Base-by-base conservation (phyloP, 2,888 invertebrate genomes). In the Dasypolia templi region DNA sequence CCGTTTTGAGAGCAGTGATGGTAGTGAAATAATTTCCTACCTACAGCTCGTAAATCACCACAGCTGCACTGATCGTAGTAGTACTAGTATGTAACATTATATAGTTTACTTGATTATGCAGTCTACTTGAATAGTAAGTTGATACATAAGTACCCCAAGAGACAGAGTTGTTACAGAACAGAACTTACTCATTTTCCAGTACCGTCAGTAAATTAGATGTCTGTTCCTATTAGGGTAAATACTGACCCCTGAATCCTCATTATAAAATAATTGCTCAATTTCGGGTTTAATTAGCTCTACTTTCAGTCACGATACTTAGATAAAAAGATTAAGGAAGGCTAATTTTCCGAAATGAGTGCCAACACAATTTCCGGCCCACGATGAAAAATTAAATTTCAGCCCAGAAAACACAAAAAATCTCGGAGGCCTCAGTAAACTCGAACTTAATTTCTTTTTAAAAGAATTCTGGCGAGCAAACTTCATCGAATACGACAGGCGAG, bases 401-500 rank as follows among this genome's bases (percentile, higher is more conserved):
- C 85, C 87, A 84, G 80, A 87, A 87, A 89, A 89, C 88, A 90
- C 91, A 89, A 92, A 91, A 92, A 92, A 91, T 86, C 87, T 86
- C 77, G 75, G 76, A 82, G 81, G 79, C 87, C 75, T 83, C 82
- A 74, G 84, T 84, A 91, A 93, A 92, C 89, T 90, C 89, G 87
- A 93, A 86, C 93, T 92, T 94, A 94, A 95, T 94, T 93, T 93
- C 91, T 94, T 93, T 93, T 90, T 91, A 92, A 93, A 91, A 92
- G 91, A 92, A 91, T 90, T 88, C 86, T 65, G 88, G 85, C 88
- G 88, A 86, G 71, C 81, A 88, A 91, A 91, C 92, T 92, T 93
- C 92, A 94, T 93, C 91, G 92, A 91, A 93, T 94, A 91, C 91
- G 87, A 91, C 85, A 85, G 89, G 86, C 90, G 90, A 91, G 61